Conservation (phyloP, 2,888 invertebrate genomes). For the Hecatera dysodea region DNA sequence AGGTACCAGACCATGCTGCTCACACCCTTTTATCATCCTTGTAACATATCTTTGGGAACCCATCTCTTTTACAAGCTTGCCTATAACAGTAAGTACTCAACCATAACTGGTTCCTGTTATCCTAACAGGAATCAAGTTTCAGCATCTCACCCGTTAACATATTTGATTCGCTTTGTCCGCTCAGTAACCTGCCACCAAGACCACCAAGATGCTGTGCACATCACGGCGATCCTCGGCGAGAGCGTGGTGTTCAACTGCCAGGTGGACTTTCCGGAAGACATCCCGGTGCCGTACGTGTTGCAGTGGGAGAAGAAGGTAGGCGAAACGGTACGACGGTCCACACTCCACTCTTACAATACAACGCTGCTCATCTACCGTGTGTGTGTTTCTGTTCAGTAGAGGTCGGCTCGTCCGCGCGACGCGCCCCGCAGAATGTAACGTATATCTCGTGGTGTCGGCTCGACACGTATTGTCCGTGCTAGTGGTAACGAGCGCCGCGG, state of each 20-base stretch:
- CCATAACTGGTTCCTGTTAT: background rate
- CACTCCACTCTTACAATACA: constrained; percentile 91
- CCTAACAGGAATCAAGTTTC: background rate
- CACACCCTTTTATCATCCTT: background rate
- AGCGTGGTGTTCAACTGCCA: constrained; percentile 99
- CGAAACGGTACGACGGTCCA: constrained; percentile 97
- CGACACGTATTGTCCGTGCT: constrained; percentile 85
- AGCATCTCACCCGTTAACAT: background rate
- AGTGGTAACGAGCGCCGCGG: constrained; percentile 86
- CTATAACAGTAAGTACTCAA: constrained; percentile 24
- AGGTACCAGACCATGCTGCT: constrained; percentile 71
- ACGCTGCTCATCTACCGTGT: constrained; percentile 90
- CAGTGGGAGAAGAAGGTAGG: constrained; percentile 99
- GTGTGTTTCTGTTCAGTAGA: constrained; percentile 91
- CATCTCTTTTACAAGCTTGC: constrained; percentile 6
- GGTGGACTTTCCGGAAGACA: constrained; percentile 98
- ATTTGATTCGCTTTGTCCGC: constrained; percentile 4
- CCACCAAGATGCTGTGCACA: constrained; percentile 98
- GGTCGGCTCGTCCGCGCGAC: constrained; percentile 88
- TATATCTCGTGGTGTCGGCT: constrained; percentile 84
- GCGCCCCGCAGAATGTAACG: constrained; percentile 88
- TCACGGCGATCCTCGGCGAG: constrained; percentile 99
- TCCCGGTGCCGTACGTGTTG: constrained; percentile 99
- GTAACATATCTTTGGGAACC: background rate
- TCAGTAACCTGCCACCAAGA: constrained; percentile 95